Percentiles rank a stretch among this genome's conserved stretches.
Evolutionary conservation across 2,888 invertebrate genomes (phyloP).

Genomic region (Calameuta pallipes): DNA sequence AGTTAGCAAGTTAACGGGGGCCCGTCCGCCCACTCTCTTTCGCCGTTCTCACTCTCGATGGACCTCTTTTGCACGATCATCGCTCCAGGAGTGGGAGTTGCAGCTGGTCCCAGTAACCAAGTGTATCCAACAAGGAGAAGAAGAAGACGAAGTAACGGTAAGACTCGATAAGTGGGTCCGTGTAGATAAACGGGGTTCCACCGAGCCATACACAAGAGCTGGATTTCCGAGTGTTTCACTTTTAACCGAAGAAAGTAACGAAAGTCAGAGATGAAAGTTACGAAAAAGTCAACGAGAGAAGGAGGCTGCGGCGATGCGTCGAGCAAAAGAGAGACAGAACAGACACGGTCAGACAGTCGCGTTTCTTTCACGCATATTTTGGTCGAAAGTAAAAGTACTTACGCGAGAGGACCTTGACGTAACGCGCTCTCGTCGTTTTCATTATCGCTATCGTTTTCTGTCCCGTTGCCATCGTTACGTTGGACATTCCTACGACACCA

Average conservation of each 20-base stretch:
- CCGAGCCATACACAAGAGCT: constrained; percentile 9
- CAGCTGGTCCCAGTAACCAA: not conserved
- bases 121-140: not conserved
- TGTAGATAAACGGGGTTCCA: not conserved
- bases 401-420: constrained; percentile 8
- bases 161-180: not conserved
- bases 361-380: constrained; percentile 21
- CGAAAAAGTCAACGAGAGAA: constrained; percentile 12
- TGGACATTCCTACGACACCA: not conserved
- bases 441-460: not conserved
- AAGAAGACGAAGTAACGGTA: not conserved
- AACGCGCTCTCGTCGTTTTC: not conserved
- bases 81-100: not conserved
- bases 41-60: constrained; percentile 17
- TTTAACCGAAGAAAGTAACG: constrained; percentile 59
- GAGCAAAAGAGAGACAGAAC: constrained; percentile 1
- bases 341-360: constrained; percentile 26
- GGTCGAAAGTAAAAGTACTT: constrained; percentile 38
- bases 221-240: constrained; percentile 48
- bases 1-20: not conserved
- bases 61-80: constrained; percentile 8
- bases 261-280: constrained; percentile 61
- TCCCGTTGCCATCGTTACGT: not conserved
- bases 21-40: constrained; percentile 14
- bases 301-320: not conserved